Evolutionary conservation across 2,113 vertebrate species (phyloP).

Genomic region (Sylvilagus bachmani): DNA sequence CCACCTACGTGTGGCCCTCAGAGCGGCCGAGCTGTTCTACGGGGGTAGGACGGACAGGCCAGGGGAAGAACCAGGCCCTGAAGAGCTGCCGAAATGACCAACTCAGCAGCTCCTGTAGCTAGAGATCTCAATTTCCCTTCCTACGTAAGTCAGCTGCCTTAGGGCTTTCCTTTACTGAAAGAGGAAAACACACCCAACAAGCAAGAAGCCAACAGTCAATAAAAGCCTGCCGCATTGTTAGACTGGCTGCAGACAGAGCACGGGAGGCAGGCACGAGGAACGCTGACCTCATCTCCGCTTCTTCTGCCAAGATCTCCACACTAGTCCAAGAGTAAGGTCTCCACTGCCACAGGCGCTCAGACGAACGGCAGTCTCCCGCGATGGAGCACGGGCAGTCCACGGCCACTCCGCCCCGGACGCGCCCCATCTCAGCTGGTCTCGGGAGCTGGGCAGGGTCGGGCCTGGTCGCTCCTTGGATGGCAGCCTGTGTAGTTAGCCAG

Average conservation of each 20-base stretch:
- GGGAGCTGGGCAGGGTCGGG: too few species aligned
- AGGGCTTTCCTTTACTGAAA: not conserved
- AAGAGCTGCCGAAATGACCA: not conserved
- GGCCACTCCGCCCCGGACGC: too few species aligned
- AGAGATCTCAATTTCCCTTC: not conserved
- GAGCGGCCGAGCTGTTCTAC: not conserved
- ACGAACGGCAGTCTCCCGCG: not conserved
- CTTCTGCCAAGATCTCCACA: not conserved
- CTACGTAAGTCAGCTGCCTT: not conserved
- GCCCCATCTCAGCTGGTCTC: too few species aligned
- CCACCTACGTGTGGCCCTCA: not conserved
- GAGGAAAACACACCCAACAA: conserved; percentile 3
- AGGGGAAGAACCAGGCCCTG: not conserved
- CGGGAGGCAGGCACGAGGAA: not conserved
- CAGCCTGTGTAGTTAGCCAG: not conserved
- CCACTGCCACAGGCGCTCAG: not conserved
- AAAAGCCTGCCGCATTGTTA: not conserved
- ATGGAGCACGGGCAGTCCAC: not conserved
- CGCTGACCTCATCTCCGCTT: not conserved
- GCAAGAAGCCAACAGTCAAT: conserved; percentile 48
- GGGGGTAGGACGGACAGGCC: not conserved
- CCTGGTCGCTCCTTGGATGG: too few species aligned
- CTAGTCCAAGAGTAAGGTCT: not conserved
- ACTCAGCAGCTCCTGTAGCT: not conserved
- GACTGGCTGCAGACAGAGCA: not conserved